Evolutionary conservation across 2,888 invertebrate genomes (phyloP), one percentile per base, ranked within the genome.

Genomic region (Limnephilus lunatus): DNA sequence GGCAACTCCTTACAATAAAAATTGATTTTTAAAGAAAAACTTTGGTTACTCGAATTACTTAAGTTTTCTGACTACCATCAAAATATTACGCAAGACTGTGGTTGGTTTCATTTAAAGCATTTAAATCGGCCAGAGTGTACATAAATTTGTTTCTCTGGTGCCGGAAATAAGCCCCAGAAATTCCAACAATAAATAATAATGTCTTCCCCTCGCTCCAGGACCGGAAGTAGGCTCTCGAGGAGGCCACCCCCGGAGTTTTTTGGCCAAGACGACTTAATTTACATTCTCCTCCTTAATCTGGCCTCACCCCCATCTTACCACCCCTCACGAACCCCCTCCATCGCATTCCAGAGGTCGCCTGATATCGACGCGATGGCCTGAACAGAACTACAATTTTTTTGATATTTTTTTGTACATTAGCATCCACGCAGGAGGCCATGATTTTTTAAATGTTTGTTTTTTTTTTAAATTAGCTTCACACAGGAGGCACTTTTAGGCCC

Each of bases 211-310:
- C 39, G 53, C 35, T 19, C n/a, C 85, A 25, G n/a, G 32, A 53
- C 80, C 90, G 90, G 90, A 90, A 85, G 85, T 90, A n/a, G 44
- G 31, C 30, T 35, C 90, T 82, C 86, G 68, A 88, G 83, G 31
- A 31, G 14, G 90, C 48, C 90, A 68, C 82, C 90, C 30, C 68
- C 25, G 90, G 83, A 90, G 90, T 83, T 90, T 90, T 90, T 90
- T 81, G 90, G 90, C 53, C 35, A 53, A 90, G 90, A 90, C 82
- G 90, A 85, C 90, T 90, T 90, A 53, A 90, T 90, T 90, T 90
- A 81, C 90, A 48, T 86, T 86, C 53, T 48, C 48, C 86, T 48
- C 86, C 86, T 48, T 88, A 80, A 35, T 32, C 88, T 80, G 30
- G 31, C 31, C 53, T 12, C 87, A 87, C 87, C 87, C 86, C 85